Evolutionary conservation across 1,140 invertebrate species (phyloP).

Genomic region (Cydia fagiglandana): DNA sequence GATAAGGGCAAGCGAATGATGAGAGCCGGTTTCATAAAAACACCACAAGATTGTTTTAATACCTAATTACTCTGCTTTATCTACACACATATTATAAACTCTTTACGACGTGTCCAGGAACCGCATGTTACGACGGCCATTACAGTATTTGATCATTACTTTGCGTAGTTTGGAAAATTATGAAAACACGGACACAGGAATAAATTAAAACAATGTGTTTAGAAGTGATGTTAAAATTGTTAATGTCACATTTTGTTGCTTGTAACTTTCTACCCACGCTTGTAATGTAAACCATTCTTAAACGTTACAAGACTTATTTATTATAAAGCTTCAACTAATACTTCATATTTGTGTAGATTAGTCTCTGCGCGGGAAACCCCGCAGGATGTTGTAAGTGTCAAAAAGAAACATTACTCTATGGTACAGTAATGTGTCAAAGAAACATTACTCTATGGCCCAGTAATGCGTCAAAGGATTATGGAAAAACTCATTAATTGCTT

Average conservation of each 20-base stretch:
- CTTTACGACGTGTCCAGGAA: no score
- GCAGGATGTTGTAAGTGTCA: conserved; percentile 3
- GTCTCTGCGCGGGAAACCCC: conserved; percentile 21
- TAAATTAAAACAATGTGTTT: neutral
- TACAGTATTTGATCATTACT: no score
- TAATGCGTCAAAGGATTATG: neutral
- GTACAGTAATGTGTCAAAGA: neutral
- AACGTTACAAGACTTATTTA: neutral
- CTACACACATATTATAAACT: no score
- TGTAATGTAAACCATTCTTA: conserved; percentile 8
- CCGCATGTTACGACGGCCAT: no score
- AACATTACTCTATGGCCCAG: neutral
- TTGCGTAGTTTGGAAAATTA: no score
- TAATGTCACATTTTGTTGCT: neutral
- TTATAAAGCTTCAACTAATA: neutral
- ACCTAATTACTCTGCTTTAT: no score
- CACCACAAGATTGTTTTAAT: no score
- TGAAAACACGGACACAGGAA: neutral
- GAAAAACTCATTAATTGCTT: neutral
- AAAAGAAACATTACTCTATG: neutral
- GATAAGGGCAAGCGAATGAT: no score
- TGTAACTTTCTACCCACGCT: neutral
- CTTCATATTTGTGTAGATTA: conserved; percentile 13
- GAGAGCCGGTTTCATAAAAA: no score
- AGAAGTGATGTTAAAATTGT: neutral